Evolutionary conservation across 2,797 vertebrate species (phyloP).

Genomic region (Chelon auratus): DNA sequence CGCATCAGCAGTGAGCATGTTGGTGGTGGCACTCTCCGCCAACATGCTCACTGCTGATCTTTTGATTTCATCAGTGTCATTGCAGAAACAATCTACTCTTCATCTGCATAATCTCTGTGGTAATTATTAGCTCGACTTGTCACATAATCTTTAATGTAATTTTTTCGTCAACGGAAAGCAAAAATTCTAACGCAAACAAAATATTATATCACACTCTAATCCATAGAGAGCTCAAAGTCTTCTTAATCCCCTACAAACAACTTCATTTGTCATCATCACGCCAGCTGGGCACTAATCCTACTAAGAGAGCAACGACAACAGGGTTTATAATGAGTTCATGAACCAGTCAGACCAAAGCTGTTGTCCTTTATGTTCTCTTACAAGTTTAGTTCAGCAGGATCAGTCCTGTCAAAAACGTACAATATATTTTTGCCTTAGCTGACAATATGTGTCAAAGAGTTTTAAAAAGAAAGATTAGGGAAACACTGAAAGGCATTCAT

Average conservation of each 20-base stretch:
- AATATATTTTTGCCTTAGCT: background rate
- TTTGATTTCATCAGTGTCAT: conserved; percentile 73
- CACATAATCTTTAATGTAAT: conserved; percentile 80
- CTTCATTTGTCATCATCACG: conserved; percentile 81
- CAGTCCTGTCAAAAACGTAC: background rate
- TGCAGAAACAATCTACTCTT: conserved; percentile 78
- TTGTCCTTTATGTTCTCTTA: background rate
- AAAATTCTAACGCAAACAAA: conserved; percentile 76
- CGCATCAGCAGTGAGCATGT: too few species aligned
- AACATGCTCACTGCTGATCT: conserved; percentile 69
- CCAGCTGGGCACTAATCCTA: conserved; percentile 68
- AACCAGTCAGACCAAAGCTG: conserved; percentile 16
- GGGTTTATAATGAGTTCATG: conserved; percentile 34
- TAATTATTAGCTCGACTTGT: conserved; percentile 86
- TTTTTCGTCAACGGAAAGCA: conserved; percentile 61
- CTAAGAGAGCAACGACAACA: conserved; percentile 39
- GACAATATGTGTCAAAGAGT: too few species aligned
- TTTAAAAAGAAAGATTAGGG: background rate
- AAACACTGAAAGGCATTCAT: background rate
- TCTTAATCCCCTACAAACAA: conserved; percentile 83
- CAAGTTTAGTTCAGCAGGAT: background rate
- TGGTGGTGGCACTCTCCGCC: background rate
- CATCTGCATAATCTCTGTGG: conserved; percentile 86
- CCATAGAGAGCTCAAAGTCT: conserved; percentile 82
- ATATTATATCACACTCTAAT: conserved; percentile 81